Base-by-base conservation (phyloP, 2,113 vertebrate genomes). In the Geococcyx californianus region DNA sequence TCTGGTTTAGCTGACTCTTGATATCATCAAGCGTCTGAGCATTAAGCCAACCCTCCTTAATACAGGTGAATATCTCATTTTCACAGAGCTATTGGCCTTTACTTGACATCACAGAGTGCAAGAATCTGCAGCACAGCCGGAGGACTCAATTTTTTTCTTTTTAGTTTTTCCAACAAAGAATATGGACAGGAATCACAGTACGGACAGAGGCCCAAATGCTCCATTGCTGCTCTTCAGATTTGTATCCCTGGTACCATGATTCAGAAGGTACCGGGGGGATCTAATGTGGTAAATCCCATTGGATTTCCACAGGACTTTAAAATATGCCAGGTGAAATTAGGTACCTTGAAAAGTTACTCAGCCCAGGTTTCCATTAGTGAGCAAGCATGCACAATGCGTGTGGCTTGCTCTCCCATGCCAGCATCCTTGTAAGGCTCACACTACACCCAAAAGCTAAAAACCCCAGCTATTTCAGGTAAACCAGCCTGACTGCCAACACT, bases 31-130 rank as follows among this genome's bases (percentile, higher is more conserved):
- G 45, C 28, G 24, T 54, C 62, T 87, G 45, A 93, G n/a, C 19
- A 33, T 51, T 45, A 62, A 68, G 74, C 10, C 58, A 94, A 36
- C 49, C 38, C n/a, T 38, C 26, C 56, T 73, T 60, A 21, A 14
- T 49, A 80, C 62, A 83, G 33, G 81, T 73, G 24, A 87, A 5
- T 31, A 31, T 76, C 52, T 90, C n/a, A 47, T 91, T 94, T 94
- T 16, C 54, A 68, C 25, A 33, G 15, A n/a, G 52, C 1, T 74
- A 15, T 8, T 45, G 38, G n/a, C 14, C 70, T 93, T 66, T 49
- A 54, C 34, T 36, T 47, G 23, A 36, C 34, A 33, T 36, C 36
- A 44, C 24, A 28, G 47, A 40, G 21, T 34, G 40, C 59, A 55
- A 69, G 67, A 76, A 45, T 28, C 21, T 69, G 47, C 28, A 49